These are phyloP conservation scores for Crax fasciolata DNA, from an alignment of 2,797 vertebrate species.

Conservation along the genomic window DNA sequence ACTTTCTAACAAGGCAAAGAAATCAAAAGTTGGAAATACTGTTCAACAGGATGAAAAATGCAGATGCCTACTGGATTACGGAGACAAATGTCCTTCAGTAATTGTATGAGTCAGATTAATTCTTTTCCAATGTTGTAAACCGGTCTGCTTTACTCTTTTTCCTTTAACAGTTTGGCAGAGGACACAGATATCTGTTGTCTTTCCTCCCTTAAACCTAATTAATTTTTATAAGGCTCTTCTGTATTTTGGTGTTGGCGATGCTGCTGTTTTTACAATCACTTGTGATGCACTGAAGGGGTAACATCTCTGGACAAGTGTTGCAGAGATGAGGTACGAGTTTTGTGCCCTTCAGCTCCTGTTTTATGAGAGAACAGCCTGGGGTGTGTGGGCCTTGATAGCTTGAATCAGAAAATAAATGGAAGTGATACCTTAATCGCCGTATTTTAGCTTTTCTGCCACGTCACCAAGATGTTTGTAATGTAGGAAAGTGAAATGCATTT, in stretches of 20 bases:
- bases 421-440: neutral
- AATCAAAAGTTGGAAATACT: neutral
- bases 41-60: slow-evolving; percentile 22
- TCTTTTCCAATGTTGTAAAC: slow-evolving; percentile 17
- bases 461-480: neutral
- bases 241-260: neutral
- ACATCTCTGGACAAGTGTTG: neutral
- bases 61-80: neutral
- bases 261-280: neutral
- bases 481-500: neutral
- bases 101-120: slow-evolving; percentile 59
- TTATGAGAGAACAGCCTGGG: neutral
- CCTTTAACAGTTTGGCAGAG: neutral
- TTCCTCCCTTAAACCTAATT: neutral
- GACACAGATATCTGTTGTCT: neutral
- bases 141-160: neutral
- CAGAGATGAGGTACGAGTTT: neutral
- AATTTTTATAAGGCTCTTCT: neutral
- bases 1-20: neutral
- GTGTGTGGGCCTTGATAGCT: neutral
- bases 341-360: slow-evolving; percentile 15
- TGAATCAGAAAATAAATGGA: slow-evolving; percentile 24
- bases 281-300: neutral
- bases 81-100: slow-evolving; percentile 41
- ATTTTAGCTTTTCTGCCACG: neutral